A percentile compares a stretch with the other conserved stretches of the same genome.
Conservation (phyloP, 2,888 invertebrate genomes). For the Caenorhabditis macrosperma region DNA sequence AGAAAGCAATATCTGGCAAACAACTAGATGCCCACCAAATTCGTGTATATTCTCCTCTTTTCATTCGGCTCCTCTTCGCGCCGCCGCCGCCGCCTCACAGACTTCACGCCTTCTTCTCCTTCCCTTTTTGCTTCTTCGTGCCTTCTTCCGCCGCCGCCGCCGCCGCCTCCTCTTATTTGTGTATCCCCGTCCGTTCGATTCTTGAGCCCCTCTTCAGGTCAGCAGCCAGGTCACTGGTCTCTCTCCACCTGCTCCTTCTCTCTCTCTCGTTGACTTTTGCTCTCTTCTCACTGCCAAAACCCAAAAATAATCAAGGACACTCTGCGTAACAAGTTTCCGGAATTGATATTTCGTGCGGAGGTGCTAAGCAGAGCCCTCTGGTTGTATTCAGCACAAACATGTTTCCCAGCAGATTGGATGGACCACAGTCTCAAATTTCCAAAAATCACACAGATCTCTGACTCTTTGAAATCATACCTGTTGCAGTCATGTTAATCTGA, state of each 20-base stretch:
- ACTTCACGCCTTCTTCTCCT: conserved; percentile 12
- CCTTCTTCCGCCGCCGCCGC: background rate
- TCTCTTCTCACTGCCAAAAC: conserved; percentile 3
- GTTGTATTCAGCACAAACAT: no score
- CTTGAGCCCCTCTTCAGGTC: background rate
- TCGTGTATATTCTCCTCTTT: conserved; percentile 18
- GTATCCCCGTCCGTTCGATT: background rate
- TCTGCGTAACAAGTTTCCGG: background rate
- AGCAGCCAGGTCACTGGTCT: background rate
- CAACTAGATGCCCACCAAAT: conserved; percentile 33
- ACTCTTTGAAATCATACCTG: no score
- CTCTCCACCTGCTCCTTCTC: conserved; percentile 3
- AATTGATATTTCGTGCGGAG: no score
- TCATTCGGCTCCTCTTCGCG: background rate
- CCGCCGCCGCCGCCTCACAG: background rate
- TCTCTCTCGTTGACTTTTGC: conserved; percentile 15
- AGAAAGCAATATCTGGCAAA: background rate
- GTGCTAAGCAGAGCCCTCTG: no score
- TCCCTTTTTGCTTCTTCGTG: background rate
- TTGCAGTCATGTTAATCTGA: no score
- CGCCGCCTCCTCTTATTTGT: background rate
- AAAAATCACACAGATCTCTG: no score
- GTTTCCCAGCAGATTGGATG: no score
- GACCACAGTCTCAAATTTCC: no score
- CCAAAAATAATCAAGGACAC: conserved; percentile 3